These are phyloP conservation scores for Cheilosia vernalis DNA, from an alignment of 2,888 invertebrate genomes.

Conservation along the genomic window DNA sequence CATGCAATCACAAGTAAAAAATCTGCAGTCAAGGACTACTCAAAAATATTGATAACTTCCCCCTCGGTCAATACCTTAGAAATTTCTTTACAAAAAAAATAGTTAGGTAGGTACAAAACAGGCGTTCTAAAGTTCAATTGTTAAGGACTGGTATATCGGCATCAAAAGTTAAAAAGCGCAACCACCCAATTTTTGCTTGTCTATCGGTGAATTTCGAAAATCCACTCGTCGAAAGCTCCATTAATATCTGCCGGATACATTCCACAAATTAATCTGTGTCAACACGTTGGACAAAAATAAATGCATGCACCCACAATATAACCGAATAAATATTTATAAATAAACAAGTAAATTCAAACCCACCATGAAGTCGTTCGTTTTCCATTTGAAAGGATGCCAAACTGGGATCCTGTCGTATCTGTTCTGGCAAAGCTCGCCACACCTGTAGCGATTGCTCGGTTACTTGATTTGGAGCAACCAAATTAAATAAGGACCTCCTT, in stretches of 20 bases:
- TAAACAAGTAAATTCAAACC: conserved; percentile 69
- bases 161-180: conserved; percentile 9
- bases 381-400: conserved; percentile 85
- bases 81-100: too few species aligned
- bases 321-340: conserved; percentile 65
- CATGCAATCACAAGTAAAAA: too few species aligned
- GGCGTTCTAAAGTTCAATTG: too few species aligned
- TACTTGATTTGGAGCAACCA: conserved; percentile 84
- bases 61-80: too few species aligned
- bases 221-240: conserved; percentile 27
- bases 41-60: too few species aligned
- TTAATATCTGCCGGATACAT: conserved; percentile 27
- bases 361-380: conserved; percentile 82
- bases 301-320: conserved; percentile 30
- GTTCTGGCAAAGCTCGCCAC: conserved; percentile 87
- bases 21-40: too few species aligned
- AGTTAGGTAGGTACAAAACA: neutral
- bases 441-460: conserved; percentile 86
- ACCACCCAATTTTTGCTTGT: neutral
- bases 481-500: conserved; percentile 76
- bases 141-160: too few species aligned
- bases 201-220: neutral
- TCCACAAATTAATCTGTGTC: conserved; percentile 14
- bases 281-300: conserved; percentile 38
- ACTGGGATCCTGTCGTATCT: conserved; percentile 87